Evolutionary conservation across 1,140 invertebrate species (phyloP), one percentile per base, ranked within the genome.

Genomic region (Sipha flava): DNA sequence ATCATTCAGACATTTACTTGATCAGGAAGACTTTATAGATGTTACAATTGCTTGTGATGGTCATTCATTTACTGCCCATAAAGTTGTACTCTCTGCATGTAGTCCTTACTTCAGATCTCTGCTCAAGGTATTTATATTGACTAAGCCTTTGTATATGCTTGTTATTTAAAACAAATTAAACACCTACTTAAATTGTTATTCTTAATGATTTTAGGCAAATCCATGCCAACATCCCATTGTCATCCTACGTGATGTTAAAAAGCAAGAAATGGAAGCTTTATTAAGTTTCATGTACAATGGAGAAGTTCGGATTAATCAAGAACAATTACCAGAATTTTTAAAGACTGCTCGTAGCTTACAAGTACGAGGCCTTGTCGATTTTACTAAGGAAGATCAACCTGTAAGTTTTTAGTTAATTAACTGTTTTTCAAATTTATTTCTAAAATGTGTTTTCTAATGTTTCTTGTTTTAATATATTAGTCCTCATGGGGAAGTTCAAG

Each of bases 261-360:
- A 94, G 83, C 90, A 93, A 83, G 94, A 96, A 84, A 94, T 96
- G 88, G 94, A 96, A 85, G 94, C 93, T 82, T 88, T 97, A 81
- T 88, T 97, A 83, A 91, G 90, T 85, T 97, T 97, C 87, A 96
- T 97, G 94, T 97, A 97, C 86, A 93, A 95, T 86, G 95, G 95
- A 54, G 95, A 97, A 87, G 95, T 97, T 4, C 92, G 95, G 85
- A 93, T 96, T 81, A 92, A 93, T 62, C 93, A 96, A 85, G 94
- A 96, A 83, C 93, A 95, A 83, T 87, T 97, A 81, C 89, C 91
- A 77, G 92, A 94, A 83, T 95, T 97, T 85, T 88, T 96, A 80
- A 92, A 94, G 85, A 95, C 94, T 52, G 95, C 95, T 31, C 94
- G 96, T 86, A 91, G 94, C 86, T 88, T 97, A 81, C 93, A 96